Percentiles rank a stretch among this genome's conserved stretches.
phyloP scores from a whole-genome alignment of 2,797 vertebrate genomes.

The Chrysocyon brachyurus region DNA sequence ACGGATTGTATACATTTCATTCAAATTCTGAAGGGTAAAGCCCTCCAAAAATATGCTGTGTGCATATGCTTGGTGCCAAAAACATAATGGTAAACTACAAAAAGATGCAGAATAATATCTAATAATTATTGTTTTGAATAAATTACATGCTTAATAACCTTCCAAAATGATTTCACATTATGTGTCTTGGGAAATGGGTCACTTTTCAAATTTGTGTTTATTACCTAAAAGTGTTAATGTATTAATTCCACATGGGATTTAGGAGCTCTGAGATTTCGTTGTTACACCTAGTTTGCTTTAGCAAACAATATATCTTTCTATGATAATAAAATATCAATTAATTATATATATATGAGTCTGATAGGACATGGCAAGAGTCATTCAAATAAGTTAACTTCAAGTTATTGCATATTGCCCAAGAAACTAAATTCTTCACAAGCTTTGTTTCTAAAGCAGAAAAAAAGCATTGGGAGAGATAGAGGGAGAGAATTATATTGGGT shows the following conservation, averaged over 20 bases:
- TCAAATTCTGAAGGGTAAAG: constrained; percentile 17
- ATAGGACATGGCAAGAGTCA: neutral
- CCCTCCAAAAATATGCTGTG: neutral
- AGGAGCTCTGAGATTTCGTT: constrained; percentile 31
- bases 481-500: neutral
- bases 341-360: neutral
- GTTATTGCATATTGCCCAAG: neutral
- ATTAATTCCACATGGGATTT: constrained; percentile 8
- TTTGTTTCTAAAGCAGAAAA: constrained; percentile 8
- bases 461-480: neutral
- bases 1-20: neutral
- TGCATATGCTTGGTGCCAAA: neutral
- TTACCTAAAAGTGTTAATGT: constrained; percentile 58
- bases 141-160: constrained; percentile 25
- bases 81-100: neutral
- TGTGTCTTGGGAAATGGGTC: neutral
- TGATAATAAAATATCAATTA: constrained; percentile 69
- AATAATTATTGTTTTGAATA: constrained; percentile 44
- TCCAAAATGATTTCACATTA: neutral
- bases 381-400: neutral
- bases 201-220: constrained; percentile 61
- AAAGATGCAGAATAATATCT: constrained; percentile 17
- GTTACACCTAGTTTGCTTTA: constrained; percentile 59
- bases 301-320: constrained; percentile 72
- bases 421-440: neutral